A percentile compares a stretch with the other conserved stretches of the same genome.
phyloP scores from a whole-genome alignment of 2,797 vertebrate species.

The Tenualosa ilisha region DNA sequence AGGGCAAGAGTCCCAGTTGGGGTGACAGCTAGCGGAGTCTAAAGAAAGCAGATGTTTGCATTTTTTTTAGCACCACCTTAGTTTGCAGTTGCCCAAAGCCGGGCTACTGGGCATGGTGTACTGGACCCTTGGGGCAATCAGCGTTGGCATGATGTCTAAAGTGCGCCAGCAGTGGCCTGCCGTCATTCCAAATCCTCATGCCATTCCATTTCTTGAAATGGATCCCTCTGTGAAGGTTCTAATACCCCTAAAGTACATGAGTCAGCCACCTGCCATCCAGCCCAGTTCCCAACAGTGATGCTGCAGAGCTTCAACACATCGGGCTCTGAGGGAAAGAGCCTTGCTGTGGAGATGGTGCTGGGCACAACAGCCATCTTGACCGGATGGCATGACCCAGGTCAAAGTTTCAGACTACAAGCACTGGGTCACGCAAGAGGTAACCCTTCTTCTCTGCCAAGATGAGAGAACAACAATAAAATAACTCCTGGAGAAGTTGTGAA shows the following conservation, averaged over 20 bases:
- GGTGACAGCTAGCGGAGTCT: not conserved
- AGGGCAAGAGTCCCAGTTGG: not conserved
- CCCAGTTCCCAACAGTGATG: not conserved
- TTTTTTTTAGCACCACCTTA: not conserved
- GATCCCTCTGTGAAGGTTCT: slow-evolving; percentile 1
- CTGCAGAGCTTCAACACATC: not conserved
- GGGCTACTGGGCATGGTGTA: not conserved
- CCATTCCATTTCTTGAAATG: slow-evolving; percentile 9
- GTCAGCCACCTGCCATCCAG: not conserved
- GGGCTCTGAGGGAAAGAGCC: not conserved
- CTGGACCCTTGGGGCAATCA: not conserved
- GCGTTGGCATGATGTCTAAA: not conserved
- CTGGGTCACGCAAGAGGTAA: not conserved
- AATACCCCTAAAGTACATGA: not conserved
- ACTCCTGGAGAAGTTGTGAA: too few relatives aligned
- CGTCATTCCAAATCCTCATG: slow-evolving; percentile 8
- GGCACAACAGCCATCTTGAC: not conserved
- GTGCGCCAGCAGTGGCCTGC: slow-evolving; percentile 35
- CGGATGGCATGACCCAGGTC: not conserved
- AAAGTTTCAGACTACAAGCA: not conserved
- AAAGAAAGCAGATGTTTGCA: not conserved
- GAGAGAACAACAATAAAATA: too few relatives aligned
- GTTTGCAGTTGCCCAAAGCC: not conserved
- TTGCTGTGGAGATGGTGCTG: not conserved
- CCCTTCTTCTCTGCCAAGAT: too few relatives aligned